phyloP scores from a whole-genome alignment of 2,113 vertebrate species.

The Vidua macroura region DNA sequence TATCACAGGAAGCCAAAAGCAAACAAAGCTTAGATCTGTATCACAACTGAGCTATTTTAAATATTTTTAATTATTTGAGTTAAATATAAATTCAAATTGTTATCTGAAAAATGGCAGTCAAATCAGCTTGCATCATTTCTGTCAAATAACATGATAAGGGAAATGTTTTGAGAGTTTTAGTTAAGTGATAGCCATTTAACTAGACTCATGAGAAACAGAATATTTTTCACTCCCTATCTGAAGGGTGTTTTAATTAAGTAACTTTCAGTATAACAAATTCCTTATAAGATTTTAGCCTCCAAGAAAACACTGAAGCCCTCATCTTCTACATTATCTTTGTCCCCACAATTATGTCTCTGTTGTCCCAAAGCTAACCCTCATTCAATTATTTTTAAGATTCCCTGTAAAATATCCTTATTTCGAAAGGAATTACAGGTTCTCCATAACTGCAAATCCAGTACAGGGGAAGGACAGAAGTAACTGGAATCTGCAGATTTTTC shows the following conservation, averaged over 20 bases:
- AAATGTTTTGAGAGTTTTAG: neutral
- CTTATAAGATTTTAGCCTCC: neutral
- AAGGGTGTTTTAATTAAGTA: neutral
- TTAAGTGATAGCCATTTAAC: neutral
- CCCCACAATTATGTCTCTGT: neutral
- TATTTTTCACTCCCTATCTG: neutral
- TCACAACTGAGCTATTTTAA: neutral
- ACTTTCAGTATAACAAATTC: neutral
- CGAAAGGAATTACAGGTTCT: neutral
- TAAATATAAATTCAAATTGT: neutral
- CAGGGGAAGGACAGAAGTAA: neutral
- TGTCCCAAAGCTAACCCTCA: neutral
- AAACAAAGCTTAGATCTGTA: neutral
- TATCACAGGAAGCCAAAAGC: neutral
- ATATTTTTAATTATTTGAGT: neutral
- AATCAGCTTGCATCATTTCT: neutral
- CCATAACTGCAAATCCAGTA: neutral
- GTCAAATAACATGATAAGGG: neutral
- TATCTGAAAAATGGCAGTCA: neutral
- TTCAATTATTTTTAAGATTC: neutral
- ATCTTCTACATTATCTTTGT: neutral
- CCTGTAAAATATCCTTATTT: neutral
- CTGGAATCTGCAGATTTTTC: neutral
- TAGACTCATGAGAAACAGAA: neutral
- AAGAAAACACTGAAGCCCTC: neutral